Evolutionary conservation across 2,888 invertebrate species (phyloP).

Genomic region (Zeuzera pyrina): DNA sequence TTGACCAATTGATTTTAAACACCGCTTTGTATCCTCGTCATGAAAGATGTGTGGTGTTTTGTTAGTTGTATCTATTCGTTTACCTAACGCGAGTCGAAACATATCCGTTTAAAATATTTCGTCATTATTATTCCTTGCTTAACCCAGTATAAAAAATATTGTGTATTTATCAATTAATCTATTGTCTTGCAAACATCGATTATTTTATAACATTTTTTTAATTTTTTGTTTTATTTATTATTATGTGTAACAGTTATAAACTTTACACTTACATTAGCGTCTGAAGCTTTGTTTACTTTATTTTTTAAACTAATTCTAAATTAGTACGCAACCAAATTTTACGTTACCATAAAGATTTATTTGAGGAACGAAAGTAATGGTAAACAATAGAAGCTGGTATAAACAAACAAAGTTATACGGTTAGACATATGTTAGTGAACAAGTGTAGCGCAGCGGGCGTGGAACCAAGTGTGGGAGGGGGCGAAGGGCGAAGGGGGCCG

Average conservation of each 20-base stretch:
- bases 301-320: too few species aligned
- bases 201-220: background rate
- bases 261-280: too few species aligned
- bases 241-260: too few species aligned
- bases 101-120: background rate
- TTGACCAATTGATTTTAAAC: slow-evolving; percentile 67
- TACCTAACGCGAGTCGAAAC: slow-evolving; percentile 22
- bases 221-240: background rate
- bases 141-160: too few species aligned
- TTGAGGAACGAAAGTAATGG: slow-evolving; percentile 38
- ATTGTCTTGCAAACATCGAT: background rate
- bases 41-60: slow-evolving; percentile 28
- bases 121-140: too few species aligned
- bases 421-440: slow-evolving; percentile 54
- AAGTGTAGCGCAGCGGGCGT: slow-evolving; percentile 52
- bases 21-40: slow-evolving; percentile 36
- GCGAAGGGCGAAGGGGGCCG: slow-evolving; percentile 17
- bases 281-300: too few species aligned
- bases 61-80: too few species aligned
- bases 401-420: slow-evolving; percentile 48
- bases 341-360: slow-evolving; percentile 28
- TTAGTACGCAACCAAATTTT: background rate
- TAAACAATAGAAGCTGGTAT: slow-evolving; percentile 55
- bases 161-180: background rate
- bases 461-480: slow-evolving; percentile 9